A percentile compares a stretch with the other conserved stretches of the same genome.
These are phyloP conservation scores for Cranoglanis bouderius DNA, from an alignment of 2,113 vertebrate species.

Conservation along the genomic window DNA sequence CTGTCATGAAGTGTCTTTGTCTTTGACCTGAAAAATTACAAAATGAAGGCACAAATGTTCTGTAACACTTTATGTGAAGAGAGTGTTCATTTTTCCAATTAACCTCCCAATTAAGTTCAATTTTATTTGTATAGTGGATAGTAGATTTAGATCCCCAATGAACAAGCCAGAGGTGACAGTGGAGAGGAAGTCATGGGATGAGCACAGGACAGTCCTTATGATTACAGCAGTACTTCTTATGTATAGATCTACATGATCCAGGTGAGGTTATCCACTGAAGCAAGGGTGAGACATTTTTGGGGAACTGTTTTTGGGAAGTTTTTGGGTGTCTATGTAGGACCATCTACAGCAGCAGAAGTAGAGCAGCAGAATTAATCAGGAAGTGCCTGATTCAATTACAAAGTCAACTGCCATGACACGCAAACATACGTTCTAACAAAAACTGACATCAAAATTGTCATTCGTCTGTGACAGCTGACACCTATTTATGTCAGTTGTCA, in stretches of 20 bases:
- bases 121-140: neutral
- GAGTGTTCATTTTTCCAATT: neutral
- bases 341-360: too few relatives aligned
- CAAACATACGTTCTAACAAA: neutral
- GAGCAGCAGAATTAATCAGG: neutral
- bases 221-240: neutral
- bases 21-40: constrained; percentile 78
- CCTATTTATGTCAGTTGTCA: neutral
- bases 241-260: neutral
- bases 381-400: neutral
- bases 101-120: neutral
- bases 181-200: neutral
- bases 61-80: neutral
- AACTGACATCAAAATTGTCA: neutral
- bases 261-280: neutral
- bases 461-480: neutral
- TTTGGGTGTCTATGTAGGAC: neutral
- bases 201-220: neutral
- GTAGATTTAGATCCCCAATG: too few relatives aligned
- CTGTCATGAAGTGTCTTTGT: constrained; percentile 89
- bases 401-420: neutral
- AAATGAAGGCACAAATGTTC: neutral
- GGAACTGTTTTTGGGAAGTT: neutral
- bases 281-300: neutral
- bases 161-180: neutral